Percentiles rank a stretch among this genome's conserved stretches.
Conservation (phyloP, 2,113 vertebrate species). For the Cyanoderma ruficeps region DNA sequence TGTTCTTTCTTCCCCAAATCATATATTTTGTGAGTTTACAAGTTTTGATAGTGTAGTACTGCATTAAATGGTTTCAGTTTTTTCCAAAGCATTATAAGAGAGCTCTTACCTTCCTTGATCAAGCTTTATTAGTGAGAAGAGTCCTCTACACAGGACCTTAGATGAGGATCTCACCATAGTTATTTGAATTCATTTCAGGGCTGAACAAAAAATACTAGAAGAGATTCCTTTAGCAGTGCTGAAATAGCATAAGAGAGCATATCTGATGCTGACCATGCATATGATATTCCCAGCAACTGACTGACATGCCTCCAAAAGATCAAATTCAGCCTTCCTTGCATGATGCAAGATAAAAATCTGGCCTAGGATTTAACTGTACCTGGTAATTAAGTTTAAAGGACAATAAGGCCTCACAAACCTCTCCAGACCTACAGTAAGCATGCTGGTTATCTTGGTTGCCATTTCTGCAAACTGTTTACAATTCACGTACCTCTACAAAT, state of each 20-base stretch:
- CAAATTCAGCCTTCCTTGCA: conserved; percentile 60
- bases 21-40: background rate
- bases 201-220: conserved; percentile 9
- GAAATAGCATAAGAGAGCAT: conserved; percentile 47
- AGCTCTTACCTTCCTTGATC: background rate
- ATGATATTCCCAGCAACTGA: conserved; percentile 57
- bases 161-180: background rate
- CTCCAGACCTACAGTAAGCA: conserved; percentile 19
- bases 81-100: background rate
- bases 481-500: conserved; percentile 59
- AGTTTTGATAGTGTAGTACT: background rate
- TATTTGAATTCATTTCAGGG: background rate
- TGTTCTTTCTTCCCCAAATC: background rate
- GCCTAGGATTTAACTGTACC: conserved; percentile 67
- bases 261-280: conserved; percentile 55
- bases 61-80: background rate
- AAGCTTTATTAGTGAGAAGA: background rate
- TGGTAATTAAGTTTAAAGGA: conserved; percentile 63
- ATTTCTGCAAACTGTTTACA: conserved; percentile 71
- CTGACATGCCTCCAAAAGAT: conserved; percentile 60
- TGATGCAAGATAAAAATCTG: conserved; percentile 63
- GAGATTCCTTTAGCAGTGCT: conserved; percentile 36
- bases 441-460: conserved; percentile 50
- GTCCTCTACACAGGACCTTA: background rate
- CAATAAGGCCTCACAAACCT: conserved; percentile 54